phyloP scores from a whole-genome alignment of 2,888 invertebrate genomes.

The Parasteatoda lunata region DNA sequence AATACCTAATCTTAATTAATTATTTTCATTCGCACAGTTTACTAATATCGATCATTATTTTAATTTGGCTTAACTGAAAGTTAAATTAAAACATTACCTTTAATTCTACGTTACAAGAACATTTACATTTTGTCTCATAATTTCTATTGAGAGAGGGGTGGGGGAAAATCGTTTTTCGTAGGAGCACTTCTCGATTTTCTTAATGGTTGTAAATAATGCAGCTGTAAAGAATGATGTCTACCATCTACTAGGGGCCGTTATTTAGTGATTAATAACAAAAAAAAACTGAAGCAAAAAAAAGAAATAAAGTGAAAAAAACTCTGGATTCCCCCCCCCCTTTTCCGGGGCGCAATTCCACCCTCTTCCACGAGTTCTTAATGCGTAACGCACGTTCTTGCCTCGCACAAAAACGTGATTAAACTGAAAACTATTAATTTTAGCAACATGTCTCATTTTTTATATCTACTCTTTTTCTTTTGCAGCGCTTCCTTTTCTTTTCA shows the following conservation, averaged over 20 bases:
- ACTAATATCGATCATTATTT: too few species aligned
- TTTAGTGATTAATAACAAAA: slow-evolving; percentile 65
- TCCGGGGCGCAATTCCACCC: slow-evolving; percentile 18
- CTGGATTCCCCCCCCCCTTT: slow-evolving; percentile 12
- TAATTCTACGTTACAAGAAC: too few species aligned
- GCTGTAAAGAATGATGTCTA: slow-evolving; percentile 49
- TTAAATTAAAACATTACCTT: too few species aligned
- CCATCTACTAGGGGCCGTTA: slow-evolving; percentile 55
- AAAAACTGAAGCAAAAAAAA: slow-evolving; percentile 10
- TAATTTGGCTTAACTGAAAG: too few species aligned
- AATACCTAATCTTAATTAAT: too few species aligned
- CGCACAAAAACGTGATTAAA: slow-evolving; percentile 64
- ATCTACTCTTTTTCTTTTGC: neutral
- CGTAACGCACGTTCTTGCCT: slow-evolving; percentile 53
- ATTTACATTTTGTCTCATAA: too few species aligned
- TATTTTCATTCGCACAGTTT: too few species aligned
- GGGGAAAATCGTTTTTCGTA: too few species aligned
- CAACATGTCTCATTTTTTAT: slow-evolving; percentile 59
- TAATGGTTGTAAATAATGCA: slow-evolving; percentile 28
- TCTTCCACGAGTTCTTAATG: slow-evolving; percentile 30
- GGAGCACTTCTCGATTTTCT: neutral
- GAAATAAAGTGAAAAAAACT: slow-evolving; percentile 14
- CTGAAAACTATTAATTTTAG: slow-evolving; percentile 61
- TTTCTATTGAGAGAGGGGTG: too few species aligned
- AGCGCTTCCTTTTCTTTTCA: slow-evolving; percentile 1